Evolutionary conservation across 2,797 vertebrate species (phyloP).

Genomic region (Lophius americanus): DNA sequence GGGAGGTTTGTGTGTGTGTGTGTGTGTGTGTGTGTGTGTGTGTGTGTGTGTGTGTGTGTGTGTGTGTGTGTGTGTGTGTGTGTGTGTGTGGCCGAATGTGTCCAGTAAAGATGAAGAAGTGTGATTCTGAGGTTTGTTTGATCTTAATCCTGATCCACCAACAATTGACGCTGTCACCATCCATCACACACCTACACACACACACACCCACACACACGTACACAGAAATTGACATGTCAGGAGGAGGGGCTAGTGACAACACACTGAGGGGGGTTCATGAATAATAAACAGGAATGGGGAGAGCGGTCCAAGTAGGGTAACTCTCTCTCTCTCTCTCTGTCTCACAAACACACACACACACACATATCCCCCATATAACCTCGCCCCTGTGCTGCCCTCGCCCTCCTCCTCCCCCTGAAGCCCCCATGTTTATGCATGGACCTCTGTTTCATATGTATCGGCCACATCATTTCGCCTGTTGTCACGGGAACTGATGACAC

Average conservation of each 20-base stretch:
- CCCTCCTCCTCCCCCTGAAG: constrained; percentile 55
- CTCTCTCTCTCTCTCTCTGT: background rate
- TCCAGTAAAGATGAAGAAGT: constrained; percentile 74
- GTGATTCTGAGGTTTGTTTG: constrained; percentile 86
- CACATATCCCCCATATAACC: constrained; percentile 88
- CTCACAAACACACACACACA: constrained; percentile 5
- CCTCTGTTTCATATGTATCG: constrained; percentile 99
- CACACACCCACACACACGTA: constrained; percentile 63
- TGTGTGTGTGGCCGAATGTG: constrained; percentile 51
- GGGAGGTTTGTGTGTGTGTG: background rate
- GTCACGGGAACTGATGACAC: constrained; percentile 99
- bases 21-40: background rate
- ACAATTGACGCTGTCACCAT: constrained; percentile 92
- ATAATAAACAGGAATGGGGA: constrained; percentile 87
- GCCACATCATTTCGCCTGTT: constrained; percentile 95
- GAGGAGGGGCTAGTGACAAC: constrained; percentile 95
- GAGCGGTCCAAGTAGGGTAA: constrained; percentile 82
- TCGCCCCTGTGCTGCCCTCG: constrained; percentile 78
- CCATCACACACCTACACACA: constrained; percentile 79
- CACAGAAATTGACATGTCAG: constrained; percentile 77
- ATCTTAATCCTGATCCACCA: constrained; percentile 96
- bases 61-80: constrained; percentile 4
- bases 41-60: background rate
- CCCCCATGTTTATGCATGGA: constrained; percentile 98
- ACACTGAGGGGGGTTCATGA: constrained; percentile 86